Evolutionary conservation across 2,888 invertebrate genomes (phyloP), one percentile per base, ranked within the genome.

Genomic region (Platycheirus rosarum): DNA sequence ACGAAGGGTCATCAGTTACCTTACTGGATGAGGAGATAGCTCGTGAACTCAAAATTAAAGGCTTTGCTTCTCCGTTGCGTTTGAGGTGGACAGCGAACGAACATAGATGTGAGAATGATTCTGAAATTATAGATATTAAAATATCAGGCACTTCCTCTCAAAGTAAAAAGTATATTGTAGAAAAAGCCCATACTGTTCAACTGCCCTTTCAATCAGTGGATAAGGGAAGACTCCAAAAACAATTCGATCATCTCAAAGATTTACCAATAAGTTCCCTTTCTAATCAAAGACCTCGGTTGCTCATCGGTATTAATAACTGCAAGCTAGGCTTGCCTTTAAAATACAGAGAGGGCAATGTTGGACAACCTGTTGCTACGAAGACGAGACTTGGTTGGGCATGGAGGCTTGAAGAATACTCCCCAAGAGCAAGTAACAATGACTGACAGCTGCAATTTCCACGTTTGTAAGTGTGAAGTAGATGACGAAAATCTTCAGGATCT

Each of bases 351-450:
- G 23, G 26, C 2, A 8, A 26, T 6, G 26, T 4, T n/a, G 48
- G 26, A 1, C 48, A 49, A 49, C 48, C 48, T 26, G 48, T 49
- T 26, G 48, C 48, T 13, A 49, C 48, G 2, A 49, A 49, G 5
- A 49, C 48, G n/a, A n/a, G n/a, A 13, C 5, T 23, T 6, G 26
- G 37, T 40, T 66, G 44, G 3, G 51, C 65, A 1, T 44, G 42
- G 1, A 66, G 42, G 51, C 7, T 66, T n/a, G n/a, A n/a, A n/a
- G n/a, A n/a, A n/a, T 26, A 16, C n/a, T 9, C 1, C 26, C 4
- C 40, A 68, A 32, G 53, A 68, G 44, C 13, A 14, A 7, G 14
- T 23, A 26, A n/a, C n/a, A n/a, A n/a, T n/a, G n/a, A n/a, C n/a
- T n/a, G n/a, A n/a, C n/a, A n/a, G n/a, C n/a, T n/a, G n/a, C n/a